These are phyloP conservation scores for Chrysemys picta DNA, from an alignment of 2,113 vertebrate genomes.

Conservation along the genomic window DNA sequence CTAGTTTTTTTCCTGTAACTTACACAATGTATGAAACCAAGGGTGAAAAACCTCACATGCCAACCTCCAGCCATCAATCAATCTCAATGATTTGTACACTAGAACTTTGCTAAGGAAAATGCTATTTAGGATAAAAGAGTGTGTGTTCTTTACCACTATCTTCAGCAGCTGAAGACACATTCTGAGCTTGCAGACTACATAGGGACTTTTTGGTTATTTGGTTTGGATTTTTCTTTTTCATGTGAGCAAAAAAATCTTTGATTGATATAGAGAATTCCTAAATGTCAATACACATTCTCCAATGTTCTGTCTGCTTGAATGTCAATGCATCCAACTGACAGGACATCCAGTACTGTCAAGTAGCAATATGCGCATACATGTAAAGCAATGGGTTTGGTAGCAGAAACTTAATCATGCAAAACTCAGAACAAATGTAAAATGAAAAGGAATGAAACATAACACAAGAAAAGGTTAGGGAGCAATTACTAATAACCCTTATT, in stretches of 20 bases:
- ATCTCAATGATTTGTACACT: background rate
- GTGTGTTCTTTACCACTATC: background rate
- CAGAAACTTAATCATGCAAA: background rate
- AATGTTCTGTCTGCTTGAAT: background rate
- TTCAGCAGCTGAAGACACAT: background rate
- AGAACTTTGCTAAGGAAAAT: background rate
- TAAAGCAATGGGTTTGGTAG: background rate
- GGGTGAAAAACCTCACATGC: background rate
- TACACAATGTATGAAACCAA: background rate
- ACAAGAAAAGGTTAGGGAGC: background rate
- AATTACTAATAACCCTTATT: background rate
- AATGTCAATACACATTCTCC: background rate
- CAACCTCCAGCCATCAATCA: background rate
- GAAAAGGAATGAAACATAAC: slow-evolving; percentile 11
- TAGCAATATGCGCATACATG: background rate
- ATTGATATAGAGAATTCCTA: slow-evolving; percentile 1
- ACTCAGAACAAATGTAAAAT: background rate
- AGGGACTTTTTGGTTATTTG: slow-evolving; percentile 11
- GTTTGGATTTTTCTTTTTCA: background rate
- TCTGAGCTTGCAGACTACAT: background rate
- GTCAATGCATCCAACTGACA: background rate
- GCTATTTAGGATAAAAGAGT: background rate
- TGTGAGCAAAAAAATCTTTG: slow-evolving; percentile 8
- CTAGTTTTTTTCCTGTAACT: background rate
- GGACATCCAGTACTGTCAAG: background rate